Conservation (phyloP, 2,888 invertebrate species). For the Subacronicta megacephala region DNA sequence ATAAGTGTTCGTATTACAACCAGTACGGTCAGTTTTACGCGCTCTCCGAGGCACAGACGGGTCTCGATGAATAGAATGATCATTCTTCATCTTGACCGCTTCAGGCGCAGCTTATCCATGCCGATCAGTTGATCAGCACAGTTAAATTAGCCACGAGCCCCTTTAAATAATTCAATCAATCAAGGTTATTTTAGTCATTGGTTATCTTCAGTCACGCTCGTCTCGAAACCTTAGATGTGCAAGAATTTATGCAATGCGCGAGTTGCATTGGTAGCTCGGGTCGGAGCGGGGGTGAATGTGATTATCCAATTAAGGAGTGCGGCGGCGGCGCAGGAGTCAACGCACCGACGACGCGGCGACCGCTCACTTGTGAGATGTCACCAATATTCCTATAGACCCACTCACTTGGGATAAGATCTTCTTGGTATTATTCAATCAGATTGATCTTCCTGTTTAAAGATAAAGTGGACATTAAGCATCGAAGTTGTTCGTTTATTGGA, state of each 20-base stretch:
- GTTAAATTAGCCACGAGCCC: no score
- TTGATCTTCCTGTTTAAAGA: constrained; percentile 41
- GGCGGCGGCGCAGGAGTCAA: constrained; percentile 48
- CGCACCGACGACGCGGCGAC: constrained; percentile 52
- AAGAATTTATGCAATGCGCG: constrained; percentile 31
- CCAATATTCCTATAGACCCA: constrained; percentile 29
- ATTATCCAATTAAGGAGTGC: constrained; percentile 70
- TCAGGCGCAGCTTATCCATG: no score
- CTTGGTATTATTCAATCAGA: constrained; percentile 40
- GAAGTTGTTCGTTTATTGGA: constrained; percentile 12
- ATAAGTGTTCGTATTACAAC: no score
- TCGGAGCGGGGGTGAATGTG: constrained; percentile 53
- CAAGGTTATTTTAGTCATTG: no score
- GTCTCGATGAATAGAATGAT: no score
- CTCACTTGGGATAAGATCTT: constrained; percentile 36
- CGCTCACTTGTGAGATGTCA: constrained; percentile 32
- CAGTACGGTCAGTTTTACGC: no score
- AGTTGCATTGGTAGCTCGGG: constrained; percentile 50
- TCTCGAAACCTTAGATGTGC: constrained; percentile 40
- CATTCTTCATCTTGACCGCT: no score
- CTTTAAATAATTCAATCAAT: no score
- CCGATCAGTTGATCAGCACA: no score
- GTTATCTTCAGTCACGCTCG: neutral
- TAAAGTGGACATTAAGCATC: constrained; percentile 26
- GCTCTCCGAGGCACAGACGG: no score